Evolutionary conservation across 2,113 vertebrate species (phyloP).

Genomic region (Formicarius rufipectus): DNA sequence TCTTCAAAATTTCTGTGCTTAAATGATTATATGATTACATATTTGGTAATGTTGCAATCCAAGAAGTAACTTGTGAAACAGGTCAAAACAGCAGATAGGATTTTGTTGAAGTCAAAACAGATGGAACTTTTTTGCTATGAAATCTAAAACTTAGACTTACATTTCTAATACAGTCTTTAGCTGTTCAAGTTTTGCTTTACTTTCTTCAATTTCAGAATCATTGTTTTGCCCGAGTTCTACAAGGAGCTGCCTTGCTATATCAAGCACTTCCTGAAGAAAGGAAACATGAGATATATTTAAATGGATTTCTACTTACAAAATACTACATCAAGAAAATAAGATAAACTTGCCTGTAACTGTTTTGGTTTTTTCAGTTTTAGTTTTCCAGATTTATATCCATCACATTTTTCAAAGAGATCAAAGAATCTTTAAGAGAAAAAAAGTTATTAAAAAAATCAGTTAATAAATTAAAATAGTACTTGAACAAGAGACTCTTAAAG

Average conservation of each 20-base stretch:
- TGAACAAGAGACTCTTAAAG: neutral
- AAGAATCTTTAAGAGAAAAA: slow-evolving; percentile 81
- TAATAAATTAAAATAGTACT: neutral
- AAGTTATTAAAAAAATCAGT: neutral
- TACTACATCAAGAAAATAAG: neutral
- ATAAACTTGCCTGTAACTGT: slow-evolving; percentile 81
- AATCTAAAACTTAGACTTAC: slow-evolving; percentile 71
- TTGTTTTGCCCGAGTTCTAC: slow-evolving; percentile 87
- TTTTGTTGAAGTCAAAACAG: no score
- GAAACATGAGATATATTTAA: neutral
- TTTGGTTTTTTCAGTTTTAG: slow-evolving; percentile 90
- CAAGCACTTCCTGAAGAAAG: slow-evolving; percentile 83
- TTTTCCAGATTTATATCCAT: slow-evolving; percentile 89
- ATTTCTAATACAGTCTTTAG: slow-evolving; percentile 91
- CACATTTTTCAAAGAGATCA: slow-evolving; percentile 91
- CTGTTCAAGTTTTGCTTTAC: slow-evolving; percentile 90
- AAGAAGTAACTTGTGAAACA: neutral
- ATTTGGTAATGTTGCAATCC: neutral
- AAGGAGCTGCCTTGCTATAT: slow-evolving; percentile 87
- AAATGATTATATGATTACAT: neutral
- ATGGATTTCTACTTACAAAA: neutral
- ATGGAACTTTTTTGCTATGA: neutral
- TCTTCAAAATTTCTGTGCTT: neutral
- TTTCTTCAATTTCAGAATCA: slow-evolving; percentile 92
- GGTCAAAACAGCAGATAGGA: neutral